A percentile compares a stretch with the other conserved stretches of the same genome.
These are phyloP conservation scores for Petromus typicus DNA, from an alignment of 2,113 vertebrate species.

Conservation along the genomic window DNA sequence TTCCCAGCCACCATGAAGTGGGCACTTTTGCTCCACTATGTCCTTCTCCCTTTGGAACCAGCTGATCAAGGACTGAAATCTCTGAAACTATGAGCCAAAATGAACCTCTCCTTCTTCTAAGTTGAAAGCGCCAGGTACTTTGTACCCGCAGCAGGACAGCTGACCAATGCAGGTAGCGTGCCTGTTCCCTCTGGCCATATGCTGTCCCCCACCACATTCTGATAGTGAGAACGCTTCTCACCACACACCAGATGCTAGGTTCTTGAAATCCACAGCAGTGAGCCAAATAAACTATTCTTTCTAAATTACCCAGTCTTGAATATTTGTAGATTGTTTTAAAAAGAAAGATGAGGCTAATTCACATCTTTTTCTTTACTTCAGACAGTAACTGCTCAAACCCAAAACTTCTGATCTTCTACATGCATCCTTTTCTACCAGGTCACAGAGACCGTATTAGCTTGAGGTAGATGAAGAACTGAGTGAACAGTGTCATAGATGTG, in stretches of 20 bases:
- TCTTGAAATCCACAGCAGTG: not conserved
- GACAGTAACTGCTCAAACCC: not conserved
- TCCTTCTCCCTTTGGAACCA: not conserved
- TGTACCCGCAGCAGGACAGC: not conserved
- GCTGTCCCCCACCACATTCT: not conserved
- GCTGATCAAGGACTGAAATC: not conserved
- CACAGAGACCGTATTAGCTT: not conserved
- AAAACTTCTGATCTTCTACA: not conserved
- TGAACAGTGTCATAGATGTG: not conserved
- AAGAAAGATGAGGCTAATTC: slow-evolving; percentile 6
- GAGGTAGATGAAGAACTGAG: not conserved
- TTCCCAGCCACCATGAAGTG: not conserved
- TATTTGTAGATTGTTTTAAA: slow-evolving; percentile 31
- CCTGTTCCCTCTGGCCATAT: not conserved
- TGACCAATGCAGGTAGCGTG: not conserved
- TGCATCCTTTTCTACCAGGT: not conserved
- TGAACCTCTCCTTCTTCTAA: not conserved
- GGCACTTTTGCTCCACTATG: not conserved
- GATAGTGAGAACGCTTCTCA: not conserved
- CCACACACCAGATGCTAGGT: not conserved
- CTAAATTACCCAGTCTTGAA: not conserved
- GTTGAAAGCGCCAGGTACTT: not conserved
- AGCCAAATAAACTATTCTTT: not conserved
- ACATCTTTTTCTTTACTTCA: not conserved
- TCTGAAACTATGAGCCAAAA: not conserved